phyloP scores from a whole-genome alignment of 2,113 vertebrate species.

The Calypte anna region DNA sequence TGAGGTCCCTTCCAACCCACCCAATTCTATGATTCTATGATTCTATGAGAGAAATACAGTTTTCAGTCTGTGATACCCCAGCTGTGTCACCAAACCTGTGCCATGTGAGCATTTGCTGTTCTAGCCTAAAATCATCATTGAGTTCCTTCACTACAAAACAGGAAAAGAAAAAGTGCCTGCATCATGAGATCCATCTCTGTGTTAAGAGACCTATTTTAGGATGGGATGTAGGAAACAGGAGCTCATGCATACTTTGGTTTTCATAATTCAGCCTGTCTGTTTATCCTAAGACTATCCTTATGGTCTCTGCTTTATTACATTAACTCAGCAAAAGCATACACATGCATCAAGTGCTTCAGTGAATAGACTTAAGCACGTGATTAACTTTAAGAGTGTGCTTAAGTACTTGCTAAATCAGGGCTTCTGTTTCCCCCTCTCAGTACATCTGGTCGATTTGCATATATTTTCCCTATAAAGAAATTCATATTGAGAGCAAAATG shows the following conservation, averaged over 20 bases:
- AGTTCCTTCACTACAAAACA: neutral
- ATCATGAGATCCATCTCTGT: neutral
- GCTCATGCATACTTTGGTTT: neutral
- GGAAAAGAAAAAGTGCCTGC: conserved; percentile 6
- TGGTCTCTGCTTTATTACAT: conserved; percentile 65
- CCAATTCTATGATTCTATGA: too few species aligned
- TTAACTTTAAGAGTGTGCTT: conserved; percentile 69
- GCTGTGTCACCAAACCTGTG: neutral
- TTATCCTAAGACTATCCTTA: conserved; percentile 68
- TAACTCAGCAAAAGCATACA: conserved; percentile 70
- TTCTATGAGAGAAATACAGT: neutral
- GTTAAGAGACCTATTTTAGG: conserved; percentile 25
- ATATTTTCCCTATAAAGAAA: conserved; percentile 61
- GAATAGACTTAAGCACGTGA: conserved; percentile 72
- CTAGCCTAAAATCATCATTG: accelerated
- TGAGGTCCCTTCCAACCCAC: too few species aligned
- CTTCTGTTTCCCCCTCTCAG: conserved; percentile 49
- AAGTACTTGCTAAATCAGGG: conserved; percentile 64
- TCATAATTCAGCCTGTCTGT: conserved; percentile 42
- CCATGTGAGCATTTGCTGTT: neutral
- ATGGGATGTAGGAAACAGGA: conserved; percentile 27
- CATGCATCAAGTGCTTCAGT: conserved; percentile 56
- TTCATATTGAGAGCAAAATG: conserved; percentile 19
- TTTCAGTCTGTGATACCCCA: neutral
- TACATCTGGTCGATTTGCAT: conserved; percentile 62